Evolutionary conservation across 1,140 invertebrate genomes (phyloP).

Genomic region (Scylla paramamosain): DNA sequence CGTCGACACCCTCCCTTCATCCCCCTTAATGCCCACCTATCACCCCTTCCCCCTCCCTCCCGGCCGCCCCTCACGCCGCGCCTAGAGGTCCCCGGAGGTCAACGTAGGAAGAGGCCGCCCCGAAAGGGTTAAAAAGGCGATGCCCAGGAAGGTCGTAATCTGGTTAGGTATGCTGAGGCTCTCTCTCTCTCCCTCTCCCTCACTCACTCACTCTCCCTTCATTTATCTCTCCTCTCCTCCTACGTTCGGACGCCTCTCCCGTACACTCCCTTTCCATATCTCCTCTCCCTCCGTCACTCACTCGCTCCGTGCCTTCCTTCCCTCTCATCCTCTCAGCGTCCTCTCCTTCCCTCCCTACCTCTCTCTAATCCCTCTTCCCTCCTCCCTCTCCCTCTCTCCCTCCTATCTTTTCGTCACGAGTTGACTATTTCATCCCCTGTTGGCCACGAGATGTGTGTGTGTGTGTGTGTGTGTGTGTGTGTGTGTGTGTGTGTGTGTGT

Average conservation of each 20-base stretch:
- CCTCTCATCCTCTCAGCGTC: neutral
- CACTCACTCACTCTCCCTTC: constrained; percentile 4
- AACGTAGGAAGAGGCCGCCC: neutral
- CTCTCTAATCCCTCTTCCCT: neutral
- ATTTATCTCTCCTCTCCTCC: neutral
- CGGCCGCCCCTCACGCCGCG: neutral
- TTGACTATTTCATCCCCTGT: no score
- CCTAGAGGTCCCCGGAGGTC: neutral
- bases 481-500: neutral
- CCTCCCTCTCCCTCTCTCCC: constrained; percentile 34
- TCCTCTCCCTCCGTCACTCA: neutral
- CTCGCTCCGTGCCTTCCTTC: neutral
- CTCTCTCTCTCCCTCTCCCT: neutral
- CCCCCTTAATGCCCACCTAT: constrained; percentile 10
- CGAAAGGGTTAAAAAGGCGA: constrained; percentile 1
- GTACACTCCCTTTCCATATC: neutral
- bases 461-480: no score
- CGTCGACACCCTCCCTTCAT: constrained; percentile 17
- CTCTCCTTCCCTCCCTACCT: neutral
- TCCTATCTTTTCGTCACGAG: constrained; percentile 1
- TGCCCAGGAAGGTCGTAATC: neutral
- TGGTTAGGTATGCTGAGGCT: constrained; percentile 1
- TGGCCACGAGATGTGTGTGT: no score
- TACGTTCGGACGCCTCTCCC: neutral
- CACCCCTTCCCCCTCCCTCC: neutral